Evolutionary conservation across 2,113 vertebrate genomes (phyloP), one percentile per base, ranked within the genome.

Genomic region (Cryptotis parvus): DNA sequence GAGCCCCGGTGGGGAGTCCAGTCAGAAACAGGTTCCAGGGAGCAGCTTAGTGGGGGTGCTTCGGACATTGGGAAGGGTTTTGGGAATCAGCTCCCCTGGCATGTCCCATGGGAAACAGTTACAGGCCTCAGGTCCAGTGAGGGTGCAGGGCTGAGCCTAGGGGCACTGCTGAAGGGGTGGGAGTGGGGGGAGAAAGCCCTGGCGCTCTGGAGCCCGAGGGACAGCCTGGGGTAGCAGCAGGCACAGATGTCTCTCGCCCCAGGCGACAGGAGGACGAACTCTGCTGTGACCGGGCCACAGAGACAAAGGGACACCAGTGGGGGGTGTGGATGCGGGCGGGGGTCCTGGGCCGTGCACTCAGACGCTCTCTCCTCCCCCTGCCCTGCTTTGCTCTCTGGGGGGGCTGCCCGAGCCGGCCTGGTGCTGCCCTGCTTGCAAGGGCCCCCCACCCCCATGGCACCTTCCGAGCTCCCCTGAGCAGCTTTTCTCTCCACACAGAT

Each of bases 401-500:
- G 76, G 20, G 37, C 91, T 92, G 78, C 84, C 90, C 0, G 0
- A 69, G 70, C 87, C 24, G 69, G 66, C 85, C 90, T 73, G 84
- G 84, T 88, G 74, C 72, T 93, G 35, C n/a, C 83, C 78, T 94
- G 78, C 52, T 89, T 91, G 81, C 33, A 90, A 82, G 69, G 91
- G 77, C 92, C 45, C 45, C 45, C 45, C 9, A n/a, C n/a, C n/a
- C n/a, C n/a, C n/a, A n/a, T n/a, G 55, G 55, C 18, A 24, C 55
- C 92, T 93, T 93, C 85, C 79, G 92, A 93, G 66, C 82, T 92
- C 77, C 86, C 84, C 94, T 93, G 87, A 96, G 91, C 63, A 94
- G 87, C 5, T 63, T 91, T 96, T 96, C 86, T 96, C 83, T 95
- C 93, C 95, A 92, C 73, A 91, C 95, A 95, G 96, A 97, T 90